Evolutionary conservation across 1,140 invertebrate genomes (phyloP).

Genomic region (Zaprionus gabonicus): DNA sequence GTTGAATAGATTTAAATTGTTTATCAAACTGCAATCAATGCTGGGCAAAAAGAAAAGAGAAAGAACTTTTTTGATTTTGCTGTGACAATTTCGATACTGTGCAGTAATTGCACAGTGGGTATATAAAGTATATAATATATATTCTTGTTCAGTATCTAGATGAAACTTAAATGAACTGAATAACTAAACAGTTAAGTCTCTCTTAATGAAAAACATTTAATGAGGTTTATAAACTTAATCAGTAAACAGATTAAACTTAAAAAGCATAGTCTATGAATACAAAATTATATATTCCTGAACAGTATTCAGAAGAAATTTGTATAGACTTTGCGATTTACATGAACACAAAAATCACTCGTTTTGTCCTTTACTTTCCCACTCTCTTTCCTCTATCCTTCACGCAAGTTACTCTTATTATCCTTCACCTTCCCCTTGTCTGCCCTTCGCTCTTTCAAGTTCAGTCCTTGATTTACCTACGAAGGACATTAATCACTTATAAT

Average conservation of each 20-base stretch:
- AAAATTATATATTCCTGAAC: neutral
- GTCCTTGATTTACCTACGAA: neutral
- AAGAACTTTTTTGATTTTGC: neutral
- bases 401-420: neutral
- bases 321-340: no score
- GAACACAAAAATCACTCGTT: no score
- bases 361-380: neutral
- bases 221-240: neutral
- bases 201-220: no score
- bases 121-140: neutral
- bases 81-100: neutral
- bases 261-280: neutral
- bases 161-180: neutral
- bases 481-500: neutral
- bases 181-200: neutral
- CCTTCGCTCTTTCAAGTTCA: neutral
- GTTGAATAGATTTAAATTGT: slow-evolving; percentile 13
- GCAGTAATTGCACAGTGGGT: neutral
- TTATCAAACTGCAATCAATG: slow-evolving; percentile 22
- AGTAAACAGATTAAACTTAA: neutral
- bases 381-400: neutral
- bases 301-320: no score
- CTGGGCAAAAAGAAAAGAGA: neutral
- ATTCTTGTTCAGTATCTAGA: neutral
- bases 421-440: neutral